phyloP scores from a whole-genome alignment of 2,797 vertebrate species.

The Rousettus madagascariensis region DNA sequence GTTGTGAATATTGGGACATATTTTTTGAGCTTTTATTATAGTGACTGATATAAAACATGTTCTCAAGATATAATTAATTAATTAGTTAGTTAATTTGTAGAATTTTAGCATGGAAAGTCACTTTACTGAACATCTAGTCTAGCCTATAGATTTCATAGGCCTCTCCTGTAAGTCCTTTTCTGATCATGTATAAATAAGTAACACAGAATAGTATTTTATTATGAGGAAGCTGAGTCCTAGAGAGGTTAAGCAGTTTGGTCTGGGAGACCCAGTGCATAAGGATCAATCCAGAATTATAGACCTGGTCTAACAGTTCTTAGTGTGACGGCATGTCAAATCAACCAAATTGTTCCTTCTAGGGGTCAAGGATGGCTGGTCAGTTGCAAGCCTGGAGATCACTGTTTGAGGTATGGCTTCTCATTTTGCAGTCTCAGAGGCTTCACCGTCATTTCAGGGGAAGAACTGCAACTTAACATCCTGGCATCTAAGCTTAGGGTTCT shows the following conservation, averaged over 20 bases:
- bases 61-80: constrained; percentile 5
- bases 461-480: neutral
- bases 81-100: constrained; percentile 28
- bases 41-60: constrained; percentile 33
- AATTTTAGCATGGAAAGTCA: neutral
- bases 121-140: neutral
- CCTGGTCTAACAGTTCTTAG: neutral
- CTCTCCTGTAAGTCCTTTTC: neutral
- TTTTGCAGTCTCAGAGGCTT: neutral
- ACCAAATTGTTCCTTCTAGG: neutral
- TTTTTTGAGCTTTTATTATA: constrained; percentile 46
- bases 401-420: neutral
- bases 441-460: neutral
- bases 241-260: neutral
- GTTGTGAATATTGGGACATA: neutral
- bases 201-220: neutral
- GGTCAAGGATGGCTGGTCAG: neutral
- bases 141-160: neutral
- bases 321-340: neutral
- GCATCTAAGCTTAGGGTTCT: neutral
- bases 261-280: neutral
- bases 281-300: neutral
- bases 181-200: neutral
- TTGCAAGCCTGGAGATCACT: neutral
- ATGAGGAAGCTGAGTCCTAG: neutral